Base-by-base conservation (phyloP, 1,140 invertebrate species). In the Euwallacea similis region DNA sequence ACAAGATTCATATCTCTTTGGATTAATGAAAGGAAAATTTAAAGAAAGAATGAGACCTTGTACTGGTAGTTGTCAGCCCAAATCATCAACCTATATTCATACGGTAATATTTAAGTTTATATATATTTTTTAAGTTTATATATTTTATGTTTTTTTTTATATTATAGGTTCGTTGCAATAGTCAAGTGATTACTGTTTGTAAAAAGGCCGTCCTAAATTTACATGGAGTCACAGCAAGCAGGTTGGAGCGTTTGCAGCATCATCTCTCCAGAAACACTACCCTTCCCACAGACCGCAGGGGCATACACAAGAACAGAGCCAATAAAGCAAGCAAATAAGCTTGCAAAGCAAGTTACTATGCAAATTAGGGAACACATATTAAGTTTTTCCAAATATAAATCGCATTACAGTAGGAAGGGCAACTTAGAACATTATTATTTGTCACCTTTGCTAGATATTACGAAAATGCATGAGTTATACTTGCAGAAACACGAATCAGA, bases 171-270 rank as follows among this genome's bases (percentile, higher is more conserved):
- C 11, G 44, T 47, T 47, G 44, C 44, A 47, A 47, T 47, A 11
- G 44, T 47, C 44, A 47, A 47, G 44, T 47, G 44, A 47, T 47
- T 47, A 47, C 44, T 47, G 44, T 47, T 47, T 47, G 44, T 47
- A 47, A 47, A 47, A 47, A 47, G 7, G 11, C n/a, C n/a, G 11
- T 47, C 7, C 11, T 47, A 47, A 47, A 47, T 47, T 7, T 47
- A 47, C 44, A 47, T 47, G 44, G 44, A 7, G 11, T 47, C 44
- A 47, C 44, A 47, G 44, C 7, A 47, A 47, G 44, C 11, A 47
- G 44, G 44, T 47, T 47, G 44, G 44, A 47, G 44, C 44, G 44
- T 47, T 47, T 47, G 44, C 44, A 47, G 44, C 44, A 47, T 47
- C 44, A 47, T 47, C 44, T 47, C 7, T 47, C 44, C 11, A 11